Base-by-base conservation (phyloP, 2,888 invertebrate genomes). In the Eilema sororculum region DNA sequence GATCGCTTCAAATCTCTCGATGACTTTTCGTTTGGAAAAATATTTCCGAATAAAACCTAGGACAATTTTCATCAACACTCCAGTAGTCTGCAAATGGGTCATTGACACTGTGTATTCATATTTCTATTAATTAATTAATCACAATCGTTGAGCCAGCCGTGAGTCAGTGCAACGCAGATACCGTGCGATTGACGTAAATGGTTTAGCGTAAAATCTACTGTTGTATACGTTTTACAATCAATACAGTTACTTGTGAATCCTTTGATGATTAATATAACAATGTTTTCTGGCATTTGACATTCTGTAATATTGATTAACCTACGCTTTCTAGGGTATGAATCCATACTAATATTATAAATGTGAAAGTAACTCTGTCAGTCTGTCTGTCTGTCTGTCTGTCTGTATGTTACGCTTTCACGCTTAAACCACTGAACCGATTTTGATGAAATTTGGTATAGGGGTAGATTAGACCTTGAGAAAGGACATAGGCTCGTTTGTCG, bases 151-250 rank as follows among this genome's bases (percentile, higher is more conserved):
- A 16, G 73, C 73, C 72, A 67, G 63, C 79, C 76, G 60, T 78
- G 74, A 73, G 56, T 81, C 80, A 81, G 65, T 78, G 77, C 78
- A 65, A 64, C 73, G 71, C 80, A 81, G 72, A 78, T 78, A 73
- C 72, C 75, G 66, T 72, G 57, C 61, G 59, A 72, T 73, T 81
- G 75, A 80, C 81, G 80, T 80, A 74, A 65, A 59, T 67, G 66
- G 70, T 70, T 70, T 67, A 22, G 52, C 58, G 62, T 70, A 63
- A 63, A 63, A 70, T 70, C 8, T 60, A 65, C 25, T 9, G 24
- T 41, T 16, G 10, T 8, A 41, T 52, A 30, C n/a, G 37, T 25
- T 61, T 65, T 56, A 65, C 59, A 65, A 60, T 60, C 25, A 61
- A 62, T 28, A 69, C 69, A 9, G 61, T 61, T 66, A 41, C 33